Percentiles rank a stretch among this genome's conserved stretches.
Evolutionary conservation across 2,113 vertebrate species (phyloP).

Genomic region (Ictalurus furcatus): DNA sequence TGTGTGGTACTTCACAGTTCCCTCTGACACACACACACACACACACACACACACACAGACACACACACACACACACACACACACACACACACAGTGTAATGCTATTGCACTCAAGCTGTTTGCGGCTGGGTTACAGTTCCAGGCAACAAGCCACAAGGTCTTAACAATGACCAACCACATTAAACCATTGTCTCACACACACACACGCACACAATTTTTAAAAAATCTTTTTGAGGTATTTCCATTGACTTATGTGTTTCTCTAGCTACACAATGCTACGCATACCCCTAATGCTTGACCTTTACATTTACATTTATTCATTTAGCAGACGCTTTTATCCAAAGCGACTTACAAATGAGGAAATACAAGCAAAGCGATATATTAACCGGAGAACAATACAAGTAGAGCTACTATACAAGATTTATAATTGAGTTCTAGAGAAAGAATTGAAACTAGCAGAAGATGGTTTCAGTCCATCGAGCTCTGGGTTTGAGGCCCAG

Average conservation of each 20-base stretch:
- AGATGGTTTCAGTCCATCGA: constrained; percentile 83
- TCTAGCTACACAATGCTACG: background rate
- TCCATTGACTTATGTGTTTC: background rate
- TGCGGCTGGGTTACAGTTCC: background rate
- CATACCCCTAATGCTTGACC: background rate
- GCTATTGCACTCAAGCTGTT: background rate
- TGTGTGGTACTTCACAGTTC: background rate
- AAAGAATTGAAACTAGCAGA: constrained; percentile 64
- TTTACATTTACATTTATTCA: background rate
- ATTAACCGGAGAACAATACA: no score
- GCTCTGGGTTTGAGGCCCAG: constrained; percentile 83
- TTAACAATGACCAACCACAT: background rate
- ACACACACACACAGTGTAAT: background rate
- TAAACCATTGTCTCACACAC: background rate
- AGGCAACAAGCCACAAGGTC: background rate
- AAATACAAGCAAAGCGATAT: no score
- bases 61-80: no score
- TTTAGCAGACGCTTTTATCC: no score
- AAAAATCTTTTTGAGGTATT: background rate
- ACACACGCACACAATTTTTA: background rate
- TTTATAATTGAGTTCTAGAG: no score
- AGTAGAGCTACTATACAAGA: no score
- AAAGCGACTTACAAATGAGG: no score
- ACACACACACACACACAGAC: no score
- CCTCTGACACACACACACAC: background rate